Evolutionary conservation across 2,888 invertebrate species (phyloP), one percentile per base, ranked within the genome.

Genomic region (Clitarchus hookeri): DNA sequence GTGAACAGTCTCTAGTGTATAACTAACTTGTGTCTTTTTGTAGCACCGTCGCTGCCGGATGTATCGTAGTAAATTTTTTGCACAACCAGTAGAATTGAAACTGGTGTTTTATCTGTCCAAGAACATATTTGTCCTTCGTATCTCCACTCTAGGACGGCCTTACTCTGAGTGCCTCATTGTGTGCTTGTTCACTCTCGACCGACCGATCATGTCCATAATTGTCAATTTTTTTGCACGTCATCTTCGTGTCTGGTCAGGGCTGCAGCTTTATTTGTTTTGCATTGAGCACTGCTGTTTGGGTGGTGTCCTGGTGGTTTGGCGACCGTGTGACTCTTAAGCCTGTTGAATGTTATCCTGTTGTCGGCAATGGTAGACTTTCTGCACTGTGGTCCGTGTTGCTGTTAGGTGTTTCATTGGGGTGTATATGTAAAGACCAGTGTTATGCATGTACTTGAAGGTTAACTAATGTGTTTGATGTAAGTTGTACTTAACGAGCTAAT

Each of bases 111-210:
- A 65, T 85, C 54, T 87, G 87, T 87, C 87, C 86, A 87, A 65
- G 53, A 86, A 54, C 78, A 84, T 83, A n/a, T 82, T 82, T 82
- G 87, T 87, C 87, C 87, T 87, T 86, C 86, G 85, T 87, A 87
- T 87, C 87, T 87, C 86, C 87, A 88, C 88, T 87, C 79, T 88
- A 88, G 88, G 88, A 88, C 84, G 86, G 88, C 88, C 88, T 88
- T 88, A 88, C 87, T 88, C 86, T 85, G 88, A 88, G 88, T 88
- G 88, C 88, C 88, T 88, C 87, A 85, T 86, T 84, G 86, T 87
- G 87, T 88, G 88, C 87, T 87, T 87, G 87, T 87, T 86, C 86
- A 88, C 88, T 87, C 86, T 87, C 86, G 87, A 84, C 86, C 84
- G 78, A 87, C 87, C 84, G 87, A 87, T 84, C 83, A 53, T 83